Evolutionary conservation across 2,113 vertebrate genomes (phyloP).

Genomic region (Ascaphus truei): DNA sequence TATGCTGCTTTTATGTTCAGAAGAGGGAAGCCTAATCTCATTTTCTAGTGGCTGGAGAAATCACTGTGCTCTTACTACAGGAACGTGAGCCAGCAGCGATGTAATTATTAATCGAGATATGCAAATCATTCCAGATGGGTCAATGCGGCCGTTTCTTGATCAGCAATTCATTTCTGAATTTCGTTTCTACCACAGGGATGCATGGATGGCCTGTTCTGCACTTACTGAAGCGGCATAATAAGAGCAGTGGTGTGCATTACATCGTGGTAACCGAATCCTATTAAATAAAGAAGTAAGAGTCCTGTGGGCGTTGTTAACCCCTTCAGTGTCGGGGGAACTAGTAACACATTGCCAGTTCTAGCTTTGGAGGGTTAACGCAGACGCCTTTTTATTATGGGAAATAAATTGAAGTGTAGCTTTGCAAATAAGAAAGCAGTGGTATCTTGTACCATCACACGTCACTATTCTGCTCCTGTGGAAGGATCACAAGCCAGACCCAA

Average conservation of each 20-base stretch:
- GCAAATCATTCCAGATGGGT: not conserved
- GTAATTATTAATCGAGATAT: slow-evolving; percentile 12
- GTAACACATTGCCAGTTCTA: too few relatives aligned
- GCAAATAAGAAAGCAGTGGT: not conserved
- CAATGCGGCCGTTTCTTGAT: not conserved
- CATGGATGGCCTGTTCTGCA: not conserved
- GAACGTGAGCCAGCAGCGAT: slow-evolving; percentile 3
- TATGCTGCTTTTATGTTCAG: not conserved
- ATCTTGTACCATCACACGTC: not conserved
- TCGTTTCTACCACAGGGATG: slow-evolving; percentile 1
- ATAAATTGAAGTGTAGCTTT: too few relatives aligned
- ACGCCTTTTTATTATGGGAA: too few relatives aligned
- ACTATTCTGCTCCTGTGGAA: not conserved
- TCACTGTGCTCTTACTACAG: not conserved
- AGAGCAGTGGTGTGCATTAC: too few relatives aligned
- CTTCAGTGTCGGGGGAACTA: too few relatives aligned
- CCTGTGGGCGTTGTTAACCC: too few relatives aligned
- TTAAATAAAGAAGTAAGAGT: too few relatives aligned
- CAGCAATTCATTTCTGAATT: slow-evolving; percentile 6
- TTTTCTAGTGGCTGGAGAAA: slow-evolving; percentile 3
- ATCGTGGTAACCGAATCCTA: too few relatives aligned
- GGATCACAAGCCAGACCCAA: not conserved
- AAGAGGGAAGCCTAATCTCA: slow-evolving; percentile 1
- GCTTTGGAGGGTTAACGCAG: too few relatives aligned
- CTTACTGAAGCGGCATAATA: too few relatives aligned